phyloP scores from a whole-genome alignment of 37 sponge, comb jelly and placozoan genomes.

The Oopsacas minuta region DNA sequence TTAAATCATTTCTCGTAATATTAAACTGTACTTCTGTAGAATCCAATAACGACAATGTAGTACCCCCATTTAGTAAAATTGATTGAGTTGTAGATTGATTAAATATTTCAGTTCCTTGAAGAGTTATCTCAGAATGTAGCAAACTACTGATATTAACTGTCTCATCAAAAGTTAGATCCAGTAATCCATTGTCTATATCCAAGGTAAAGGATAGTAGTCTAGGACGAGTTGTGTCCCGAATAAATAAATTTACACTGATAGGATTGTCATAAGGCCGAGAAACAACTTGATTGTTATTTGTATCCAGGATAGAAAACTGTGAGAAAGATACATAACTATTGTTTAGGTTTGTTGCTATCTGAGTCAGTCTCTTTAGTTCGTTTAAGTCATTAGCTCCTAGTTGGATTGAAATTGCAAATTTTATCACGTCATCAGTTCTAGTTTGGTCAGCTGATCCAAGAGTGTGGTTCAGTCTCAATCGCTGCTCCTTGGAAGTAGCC shows the following conservation, averaged over 20 bases:
- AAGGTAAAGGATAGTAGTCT: neutral
- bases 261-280: constrained; percentile 24
- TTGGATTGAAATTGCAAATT: neutral
- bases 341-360: neutral
- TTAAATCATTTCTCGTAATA: constrained; percentile 29
- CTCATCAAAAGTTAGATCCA: constrained; percentile 21
- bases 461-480: neutral
- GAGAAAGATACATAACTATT: constrained; percentile 3
- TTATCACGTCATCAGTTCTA: neutral
- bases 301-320: constrained; percentile 1
- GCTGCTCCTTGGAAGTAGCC: neutral
- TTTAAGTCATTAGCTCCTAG: constrained; percentile 19
- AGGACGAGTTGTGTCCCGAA: constrained; percentile 20
- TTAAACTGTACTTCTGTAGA: constrained; percentile 20
- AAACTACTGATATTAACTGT: constrained; percentile 21
- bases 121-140: neutral
- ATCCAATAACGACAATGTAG: neutral
- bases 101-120: neutral
- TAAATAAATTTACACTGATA: constrained; percentile 12
- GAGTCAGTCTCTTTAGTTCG: constrained; percentile 12
- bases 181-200: constrained; percentile 16
- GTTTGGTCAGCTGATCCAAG: neutral
- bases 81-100: neutral
- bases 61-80: neutral
- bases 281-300: constrained; percentile 22